Base-by-base conservation (phyloP, 92 coral and sea anemone species). In the Porites evermanni region DNA sequence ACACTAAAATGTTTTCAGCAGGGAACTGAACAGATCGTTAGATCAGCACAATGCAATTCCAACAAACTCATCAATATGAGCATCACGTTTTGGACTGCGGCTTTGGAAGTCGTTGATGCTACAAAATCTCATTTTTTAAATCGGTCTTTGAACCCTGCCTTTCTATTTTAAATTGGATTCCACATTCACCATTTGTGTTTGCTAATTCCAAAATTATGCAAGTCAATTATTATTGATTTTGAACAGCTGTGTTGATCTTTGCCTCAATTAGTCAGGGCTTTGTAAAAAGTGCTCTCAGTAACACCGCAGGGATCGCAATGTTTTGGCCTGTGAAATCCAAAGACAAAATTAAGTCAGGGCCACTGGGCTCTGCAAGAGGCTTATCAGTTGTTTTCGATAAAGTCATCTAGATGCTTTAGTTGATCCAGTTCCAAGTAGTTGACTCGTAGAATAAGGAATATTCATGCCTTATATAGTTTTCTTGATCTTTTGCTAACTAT, bases 171-270 rank as follows among this genome's bases (percentile, higher is more conserved):
- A 8, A 11, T 56, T 0, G 0, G 61, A 11, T 77, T 7, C 14
- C 19, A 32, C 60, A 17, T 44, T 21, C 32, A 65, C 56, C 70
- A 61, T 63, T 63, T 38, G 26, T 63, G 63, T 77, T 38, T 77
- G 53, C 18, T 32, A 64, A 76, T 58, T 76, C 59, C 80, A 23
- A 29, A 21, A 21, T 21, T 21, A 32, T 76, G 14, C 16, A 76
- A 23, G 59, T 24, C 11, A 17, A 75, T 59, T 77, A 32, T 77
- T 60, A 44, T 29, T 60, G 51, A 32, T 38, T 59, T 63, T 32
- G 58, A 1, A 12, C 74, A 79, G 74, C 84, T 79, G 84, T 79
- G 72, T 79, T 79, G 83, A 65, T 21, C 73, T 77, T 17, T 20
- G 63, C 53, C 23, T 18, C 7, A 6, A 21, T 17, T 56, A 77